Base-by-base conservation (phyloP, 2,888 invertebrate genomes). In the Clepsis dumicolana region DNA sequence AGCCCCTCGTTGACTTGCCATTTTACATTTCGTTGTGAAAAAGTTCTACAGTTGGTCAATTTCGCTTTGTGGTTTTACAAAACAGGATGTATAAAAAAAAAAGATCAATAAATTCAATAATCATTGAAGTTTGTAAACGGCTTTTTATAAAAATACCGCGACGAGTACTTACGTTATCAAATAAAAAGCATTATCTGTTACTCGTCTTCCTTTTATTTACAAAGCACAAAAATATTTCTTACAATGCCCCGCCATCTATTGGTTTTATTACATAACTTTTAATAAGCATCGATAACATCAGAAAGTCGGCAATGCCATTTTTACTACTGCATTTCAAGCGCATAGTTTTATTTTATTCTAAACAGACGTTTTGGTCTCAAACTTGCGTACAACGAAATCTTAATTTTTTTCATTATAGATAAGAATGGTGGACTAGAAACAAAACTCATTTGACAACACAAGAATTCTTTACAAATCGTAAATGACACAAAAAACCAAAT, bases 181-280 rank as follows among this genome's bases (percentile, higher is more conserved):
- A 63, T 63, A 54, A 63, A 63, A 63, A 16, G 24, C 52, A 63
- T 53, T 38, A 54, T 53, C 38, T 41, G 63, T 63, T 63, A 38
- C 25, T 18, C 0, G n/a, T 18, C 12, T 16, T 53, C 4, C 7
- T 63, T 63, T 48, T 41, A 63, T 63, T 63, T 12, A 16, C 35
- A 52, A 50, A 24, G 8, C 35, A 57, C 38, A 57, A 14, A n/a
- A 5, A 5, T 16, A 7, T 38, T 35, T 48, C 12, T 5, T 14
- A 25, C 14, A 56, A 35, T 12, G 21, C 24, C 54, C n/a, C 41
- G 41, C 7, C 59, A 24, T 25, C 56, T 35, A 29, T 52, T 24
- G 52, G n/a, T n/a, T n/a, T n/a, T n/a, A n/a, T n/a, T n/a, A 14
- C 24, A 4, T 38, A 12, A 38, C 38, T 38, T 3, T n/a, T 4